These are phyloP conservation scores for Panopea generosa DNA, from an alignment of 2,888 invertebrate species.

Conservation along the genomic window DNA sequence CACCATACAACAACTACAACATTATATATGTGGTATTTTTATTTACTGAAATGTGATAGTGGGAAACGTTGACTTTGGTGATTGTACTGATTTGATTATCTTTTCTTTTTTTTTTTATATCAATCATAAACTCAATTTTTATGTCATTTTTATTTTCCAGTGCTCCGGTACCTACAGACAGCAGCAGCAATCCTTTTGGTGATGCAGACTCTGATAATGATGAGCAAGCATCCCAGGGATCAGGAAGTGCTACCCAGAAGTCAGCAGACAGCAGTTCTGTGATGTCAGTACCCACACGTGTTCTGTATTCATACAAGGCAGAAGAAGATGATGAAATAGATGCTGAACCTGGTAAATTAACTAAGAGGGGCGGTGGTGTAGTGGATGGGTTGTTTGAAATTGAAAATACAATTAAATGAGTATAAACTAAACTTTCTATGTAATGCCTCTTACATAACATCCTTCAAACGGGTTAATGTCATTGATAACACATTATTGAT, in stretches of 20 bases:
- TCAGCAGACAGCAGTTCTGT: constrained; percentile 5
- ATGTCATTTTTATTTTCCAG: constrained; percentile 29
- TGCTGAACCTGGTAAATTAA: constrained; percentile 96
- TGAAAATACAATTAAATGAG: neutral
- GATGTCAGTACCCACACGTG: constrained; percentile 86
- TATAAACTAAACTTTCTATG: neutral
- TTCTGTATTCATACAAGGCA: constrained; percentile 98
- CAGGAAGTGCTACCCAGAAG: constrained; percentile 12
- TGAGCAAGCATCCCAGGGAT: constrained; percentile 51
- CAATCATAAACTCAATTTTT: too few relatives aligned
- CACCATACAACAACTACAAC: too few relatives aligned
- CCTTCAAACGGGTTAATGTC: too few relatives aligned
- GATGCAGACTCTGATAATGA: constrained; percentile 67
- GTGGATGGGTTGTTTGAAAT: neutral
- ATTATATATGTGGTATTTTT: too few relatives aligned
- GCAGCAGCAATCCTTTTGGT: constrained; percentile 72
- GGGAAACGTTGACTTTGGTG: too few relatives aligned
- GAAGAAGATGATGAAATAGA: constrained; percentile 98
- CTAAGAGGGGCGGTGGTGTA: neutral
- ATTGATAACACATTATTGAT: too few relatives aligned
- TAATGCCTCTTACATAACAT: too few relatives aligned
- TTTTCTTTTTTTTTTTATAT: too few relatives aligned
- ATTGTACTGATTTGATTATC: too few relatives aligned
- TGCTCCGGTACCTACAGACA: constrained; percentile 23
- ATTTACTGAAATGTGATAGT: too few relatives aligned